Conservation (phyloP, 35 echinoderm and acorn worm genomes). For the Ophioderma brevispina region DNA sequence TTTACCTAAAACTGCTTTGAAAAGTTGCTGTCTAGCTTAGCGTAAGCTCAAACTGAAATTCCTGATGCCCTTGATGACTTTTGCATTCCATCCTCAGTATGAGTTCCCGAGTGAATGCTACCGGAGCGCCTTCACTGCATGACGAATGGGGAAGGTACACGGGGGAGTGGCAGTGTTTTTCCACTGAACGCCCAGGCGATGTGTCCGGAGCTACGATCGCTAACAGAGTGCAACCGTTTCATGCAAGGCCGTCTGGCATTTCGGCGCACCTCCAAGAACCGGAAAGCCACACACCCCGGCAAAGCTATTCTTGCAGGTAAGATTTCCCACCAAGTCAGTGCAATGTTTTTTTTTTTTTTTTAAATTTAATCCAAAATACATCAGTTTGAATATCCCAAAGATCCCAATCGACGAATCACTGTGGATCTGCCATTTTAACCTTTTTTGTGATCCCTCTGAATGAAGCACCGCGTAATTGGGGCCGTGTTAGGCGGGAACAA, state of each 20-base stretch:
- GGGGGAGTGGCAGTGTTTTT: slow-evolving; percentile 8
- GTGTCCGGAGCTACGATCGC: neutral
- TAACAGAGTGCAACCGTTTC: neutral
- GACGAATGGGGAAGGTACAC: neutral
- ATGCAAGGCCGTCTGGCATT: slow-evolving; percentile 44
- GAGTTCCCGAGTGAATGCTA: neutral
- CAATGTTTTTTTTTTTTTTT: no score
- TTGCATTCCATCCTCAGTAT: neutral
- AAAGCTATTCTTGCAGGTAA: slow-evolving; percentile 97
- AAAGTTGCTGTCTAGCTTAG: no score
- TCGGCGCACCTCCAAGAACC: slow-evolving; percentile 79
- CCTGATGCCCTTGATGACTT: no score
- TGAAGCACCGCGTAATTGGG: no score
- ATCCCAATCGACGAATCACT: no score
- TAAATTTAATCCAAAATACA: no score
- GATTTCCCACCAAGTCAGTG: neutral
- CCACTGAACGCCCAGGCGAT: neutral
- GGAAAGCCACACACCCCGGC: slow-evolving; percentile 87
- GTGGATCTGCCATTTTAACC: no score
- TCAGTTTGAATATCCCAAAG: no score
- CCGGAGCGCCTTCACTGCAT: neutral
- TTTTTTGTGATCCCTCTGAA: no score
- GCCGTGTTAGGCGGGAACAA: no score
- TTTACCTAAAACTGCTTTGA: no score
- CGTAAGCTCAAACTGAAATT: no score